A percentile compares a stretch with the other conserved stretches of the same genome.
Conservation (phyloP, 2,888 invertebrate genomes). For the Abrostola tripartita region DNA sequence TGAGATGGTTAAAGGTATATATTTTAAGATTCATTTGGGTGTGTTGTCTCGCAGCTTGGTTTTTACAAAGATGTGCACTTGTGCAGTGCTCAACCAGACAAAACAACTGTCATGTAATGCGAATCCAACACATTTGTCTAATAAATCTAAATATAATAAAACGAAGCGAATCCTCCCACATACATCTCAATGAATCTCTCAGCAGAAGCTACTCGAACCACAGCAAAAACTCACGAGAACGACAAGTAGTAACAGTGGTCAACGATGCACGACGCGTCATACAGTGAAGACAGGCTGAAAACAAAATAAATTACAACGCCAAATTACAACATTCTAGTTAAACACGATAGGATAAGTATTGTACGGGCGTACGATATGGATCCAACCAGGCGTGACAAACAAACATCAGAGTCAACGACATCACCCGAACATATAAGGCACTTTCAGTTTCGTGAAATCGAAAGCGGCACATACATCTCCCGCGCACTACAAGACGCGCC, state of each 20-base stretch:
- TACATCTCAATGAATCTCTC: slow-evolving; percentile 50
- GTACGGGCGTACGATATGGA: slow-evolving; percentile 67
- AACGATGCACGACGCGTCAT: slow-evolving; percentile 69
- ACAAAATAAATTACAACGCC: slow-evolving; percentile 78
- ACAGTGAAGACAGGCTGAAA: slow-evolving; percentile 71
- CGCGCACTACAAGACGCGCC: slow-evolving; percentile 71
- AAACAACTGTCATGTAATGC: not conserved
- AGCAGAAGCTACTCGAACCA: slow-evolving; percentile 36
- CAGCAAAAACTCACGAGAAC: slow-evolving; percentile 63
- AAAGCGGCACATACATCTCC: slow-evolving; percentile 82
- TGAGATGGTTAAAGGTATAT: slow-evolving; percentile 32
- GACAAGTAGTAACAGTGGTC: slow-evolving; percentile 68
- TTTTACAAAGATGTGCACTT: not conserved
- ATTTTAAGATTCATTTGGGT: slow-evolving; percentile 27
- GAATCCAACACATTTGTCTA: slow-evolving; percentile 18
- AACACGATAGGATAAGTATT: slow-evolving; percentile 79
- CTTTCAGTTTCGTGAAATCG: slow-evolving; percentile 87
- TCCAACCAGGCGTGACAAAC: slow-evolving; percentile 85
- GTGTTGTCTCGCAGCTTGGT: slow-evolving; percentile 15
- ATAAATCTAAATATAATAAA: slow-evolving; percentile 27
- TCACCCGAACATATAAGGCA: slow-evolving; percentile 83
- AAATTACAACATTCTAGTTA: slow-evolving; percentile 78
- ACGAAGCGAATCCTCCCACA: slow-evolving; percentile 28
- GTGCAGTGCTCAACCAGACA: too few relatives aligned
- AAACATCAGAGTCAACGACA: slow-evolving; percentile 87